Evolutionary conservation across 2,113 vertebrate genomes (phyloP), one percentile per base, ranked within the genome.

Genomic region (Xerus inauris): DNA sequence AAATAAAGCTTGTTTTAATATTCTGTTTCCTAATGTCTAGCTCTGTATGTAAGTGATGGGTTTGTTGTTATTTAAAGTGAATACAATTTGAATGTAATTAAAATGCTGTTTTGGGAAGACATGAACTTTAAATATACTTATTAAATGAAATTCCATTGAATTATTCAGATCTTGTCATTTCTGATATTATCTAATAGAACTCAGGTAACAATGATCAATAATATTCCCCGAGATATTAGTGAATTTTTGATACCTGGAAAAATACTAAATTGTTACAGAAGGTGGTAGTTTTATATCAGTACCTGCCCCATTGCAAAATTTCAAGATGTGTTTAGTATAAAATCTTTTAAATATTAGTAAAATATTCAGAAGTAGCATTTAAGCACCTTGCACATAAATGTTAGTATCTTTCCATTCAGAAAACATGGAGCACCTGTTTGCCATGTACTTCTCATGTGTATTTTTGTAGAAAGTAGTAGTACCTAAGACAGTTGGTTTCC

Each of bases 71-170:
- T 96, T 90, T 94, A 94, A 94, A 89, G 64, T 97, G 77, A 96
- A 79, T 65, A 95, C 30, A 96, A 75, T 89, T 96, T 97, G 72
- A 96, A 89, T 97, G 94, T 97, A 98, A 95, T 95, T 92, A 97
- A 96, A 95, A 93, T 96, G 59, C 79, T 97, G 87, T 94, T 92
- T 94, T 92, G 92, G 91, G 86, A 94, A 97, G 77, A 94, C n/a
- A 93, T 94, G 73, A 95, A 95, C 65, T 96, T 96, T 95, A 94
- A 96, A 92, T 93, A 94, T 97, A 71, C 64, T 87, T 96, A 90
- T 85, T 96, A 96, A 95, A 96, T 97, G 73, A 69, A 91, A 96
- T 97, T 93, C 38, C 92, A 20, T 96, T 91, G 81, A 96, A 76
- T 97, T 95, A 81, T 65, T 96, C 38, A 77, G 35, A 87, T 73